Base-by-base conservation (phyloP, 1,140 invertebrate genomes). In the Stenopsyche tienmushanensis region DNA sequence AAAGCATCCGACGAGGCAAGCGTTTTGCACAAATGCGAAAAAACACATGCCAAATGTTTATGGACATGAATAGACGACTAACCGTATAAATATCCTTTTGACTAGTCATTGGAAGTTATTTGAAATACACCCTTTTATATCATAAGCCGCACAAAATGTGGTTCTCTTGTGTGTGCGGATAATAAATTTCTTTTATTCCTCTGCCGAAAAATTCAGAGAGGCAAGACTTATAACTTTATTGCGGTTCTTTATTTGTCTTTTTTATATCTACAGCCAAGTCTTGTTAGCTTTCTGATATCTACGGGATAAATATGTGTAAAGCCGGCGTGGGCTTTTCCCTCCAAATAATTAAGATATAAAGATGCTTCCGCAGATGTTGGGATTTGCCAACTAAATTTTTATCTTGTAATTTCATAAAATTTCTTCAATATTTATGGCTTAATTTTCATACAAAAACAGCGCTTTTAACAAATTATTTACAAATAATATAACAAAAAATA, bases 81-180 rank as follows among this genome's bases (percentile, higher is more conserved):
- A n/a, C n/a, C n/a, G 49, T 23, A 23, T 52, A 23, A 52, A 34
- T 34, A 34, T 34, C 29, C 29, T 34, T 34, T 34, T 34, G 29
- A 34, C 29, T 34, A 34, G 29, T 34, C 29, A 34, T 34, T 34
- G 5, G 29, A 34, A 34, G 29, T 34, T 34, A 34, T 34, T 34
- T 34, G 29, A 34, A 34, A 34, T 34, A 34, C 29, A 34, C 29
- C 29, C 29, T 34, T 34, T 34, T 34, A 34, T 34, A 34, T 34
- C 13, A 34, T 34, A 34, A 34, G 29, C 29, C 29, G 29, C 13
- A 34, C 13, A 34, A 34, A 34, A 34, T 34, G 29, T 5, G 29
- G 5, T 34, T 34, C 29, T 34, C 29, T 34, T 34, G 29, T 34
- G 29, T 7, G 29, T 13, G 29, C n/a, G 29, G 29, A 34, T 34